Conservation (phyloP, 2,888 invertebrate species). For the Odontomyia ornata region DNA sequence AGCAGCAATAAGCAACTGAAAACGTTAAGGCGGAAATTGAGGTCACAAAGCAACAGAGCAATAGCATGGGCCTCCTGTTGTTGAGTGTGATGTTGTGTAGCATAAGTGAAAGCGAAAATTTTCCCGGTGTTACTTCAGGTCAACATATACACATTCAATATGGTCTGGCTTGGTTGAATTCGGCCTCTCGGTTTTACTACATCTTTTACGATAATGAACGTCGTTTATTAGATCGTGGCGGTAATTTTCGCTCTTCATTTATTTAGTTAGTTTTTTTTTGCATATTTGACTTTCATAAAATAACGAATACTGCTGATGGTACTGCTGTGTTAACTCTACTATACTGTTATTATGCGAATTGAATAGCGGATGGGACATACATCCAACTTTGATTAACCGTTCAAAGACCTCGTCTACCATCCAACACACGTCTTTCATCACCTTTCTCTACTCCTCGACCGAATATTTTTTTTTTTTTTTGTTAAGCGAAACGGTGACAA, state of each 20-base stretch:
- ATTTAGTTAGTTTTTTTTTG: no score
- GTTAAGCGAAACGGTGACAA: not conserved
- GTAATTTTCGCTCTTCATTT: not conserved
- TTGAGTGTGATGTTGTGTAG: not conserved
- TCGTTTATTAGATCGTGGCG: not conserved
- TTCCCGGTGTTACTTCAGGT: conserved; percentile 14
- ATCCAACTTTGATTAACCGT: not conserved
- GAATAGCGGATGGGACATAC: no score
- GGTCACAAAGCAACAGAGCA: no score
- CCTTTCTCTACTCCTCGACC: not conserved
- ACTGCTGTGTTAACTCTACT: no score
- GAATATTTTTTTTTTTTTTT: no score
- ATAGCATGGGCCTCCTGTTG: not conserved
- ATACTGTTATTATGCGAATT: no score
- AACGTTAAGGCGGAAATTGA: conserved; percentile 33
- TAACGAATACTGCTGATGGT: not conserved
- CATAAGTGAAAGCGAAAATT: conserved; percentile 41
- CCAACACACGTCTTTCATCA: not conserved
- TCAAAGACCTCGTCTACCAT: not conserved
- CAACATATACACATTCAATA: not conserved
- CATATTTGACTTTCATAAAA: not conserved
- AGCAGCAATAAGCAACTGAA: conserved; percentile 4
- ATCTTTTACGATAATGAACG: conserved; percentile 4
- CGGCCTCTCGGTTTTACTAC: not conserved
- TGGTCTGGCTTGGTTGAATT: conserved; percentile 1